Percentiles rank a stretch among this genome's conserved stretches.
Conservation (phyloP, 2,797 vertebrate genomes). For the Rhinophrynus dorsalis region DNA sequence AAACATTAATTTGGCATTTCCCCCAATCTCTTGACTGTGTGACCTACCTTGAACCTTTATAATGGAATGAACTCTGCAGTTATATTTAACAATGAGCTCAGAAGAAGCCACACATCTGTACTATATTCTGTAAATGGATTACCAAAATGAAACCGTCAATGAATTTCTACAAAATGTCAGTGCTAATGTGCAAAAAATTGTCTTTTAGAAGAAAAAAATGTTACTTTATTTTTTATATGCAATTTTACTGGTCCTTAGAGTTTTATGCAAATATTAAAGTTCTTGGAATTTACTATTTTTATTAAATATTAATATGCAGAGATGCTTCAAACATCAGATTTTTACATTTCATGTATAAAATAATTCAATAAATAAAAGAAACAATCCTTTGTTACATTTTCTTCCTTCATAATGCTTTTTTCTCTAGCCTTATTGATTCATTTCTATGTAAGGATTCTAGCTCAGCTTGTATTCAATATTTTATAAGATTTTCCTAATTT, state of each 20-base stretch:
- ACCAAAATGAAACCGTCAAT: background rate
- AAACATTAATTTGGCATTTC: background rate
- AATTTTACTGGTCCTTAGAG: conserved; percentile 24
- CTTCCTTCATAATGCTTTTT: background rate
- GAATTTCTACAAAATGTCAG: background rate
- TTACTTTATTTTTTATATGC: conserved; percentile 46
- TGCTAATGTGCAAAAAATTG: background rate
- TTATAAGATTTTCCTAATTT: conserved; percentile 8
- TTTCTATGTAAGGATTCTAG: background rate
- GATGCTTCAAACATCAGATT: background rate
- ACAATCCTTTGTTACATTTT: background rate
- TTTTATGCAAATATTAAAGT: conserved; percentile 31
- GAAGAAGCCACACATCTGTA: background rate
- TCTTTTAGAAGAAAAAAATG: conserved; percentile 2
- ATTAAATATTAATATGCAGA: conserved; percentile 30
- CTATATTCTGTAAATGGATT: background rate
- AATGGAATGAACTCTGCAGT: background rate
- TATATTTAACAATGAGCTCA: background rate
- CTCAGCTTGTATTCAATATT: conserved; percentile 5
- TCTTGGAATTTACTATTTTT: conserved; percentile 27
- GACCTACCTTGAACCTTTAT: background rate
- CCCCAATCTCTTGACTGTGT: background rate
- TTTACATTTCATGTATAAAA: background rate
- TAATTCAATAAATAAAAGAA: background rate
- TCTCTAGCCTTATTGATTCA: background rate